A percentile compares a stretch with the other conserved stretches of the same genome.
Conservation (phyloP, 1,140 invertebrate species). For the Macrosteles quadrilineatus region DNA sequence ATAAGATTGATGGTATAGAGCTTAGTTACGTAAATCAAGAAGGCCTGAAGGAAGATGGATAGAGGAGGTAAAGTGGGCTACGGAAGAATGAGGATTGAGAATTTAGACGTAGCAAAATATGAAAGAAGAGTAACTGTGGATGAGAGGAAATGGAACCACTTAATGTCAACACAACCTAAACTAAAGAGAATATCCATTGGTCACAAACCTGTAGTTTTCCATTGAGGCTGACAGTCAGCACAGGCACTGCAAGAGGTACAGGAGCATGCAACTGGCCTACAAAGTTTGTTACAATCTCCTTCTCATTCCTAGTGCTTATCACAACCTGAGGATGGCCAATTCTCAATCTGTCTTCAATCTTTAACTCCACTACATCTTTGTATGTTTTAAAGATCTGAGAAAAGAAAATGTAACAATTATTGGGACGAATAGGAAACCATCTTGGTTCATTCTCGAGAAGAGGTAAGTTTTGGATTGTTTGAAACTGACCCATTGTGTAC, state of each 20-base stretch:
- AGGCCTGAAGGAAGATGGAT: too few relatives aligned
- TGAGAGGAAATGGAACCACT: too few relatives aligned
- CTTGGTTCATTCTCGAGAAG: neutral
- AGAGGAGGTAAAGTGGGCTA: too few relatives aligned
- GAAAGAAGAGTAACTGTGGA: too few relatives aligned
- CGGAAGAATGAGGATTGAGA: too few relatives aligned
- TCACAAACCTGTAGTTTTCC: constrained; percentile 13
- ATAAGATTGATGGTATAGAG: too few relatives aligned
- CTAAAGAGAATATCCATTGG: too few relatives aligned
- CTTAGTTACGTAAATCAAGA: too few relatives aligned
- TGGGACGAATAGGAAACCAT: neutral
- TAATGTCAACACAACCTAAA: too few relatives aligned
- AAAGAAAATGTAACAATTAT: neutral
- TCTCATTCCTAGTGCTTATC: neutral
- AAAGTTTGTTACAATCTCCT: neutral
- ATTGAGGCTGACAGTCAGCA: neutral
- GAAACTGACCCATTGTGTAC: neutral
- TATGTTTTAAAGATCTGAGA: neutral
- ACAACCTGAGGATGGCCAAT: neutral
- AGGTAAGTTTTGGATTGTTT: neutral
- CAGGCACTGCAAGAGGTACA: neutral
- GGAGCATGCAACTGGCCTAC: neutral
- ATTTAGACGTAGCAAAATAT: too few relatives aligned
- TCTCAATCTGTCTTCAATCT: neutral
- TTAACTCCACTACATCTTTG: neutral